Conservation (phyloP, 2,888 invertebrate genomes). For the Drosophila anomalata region DNA sequence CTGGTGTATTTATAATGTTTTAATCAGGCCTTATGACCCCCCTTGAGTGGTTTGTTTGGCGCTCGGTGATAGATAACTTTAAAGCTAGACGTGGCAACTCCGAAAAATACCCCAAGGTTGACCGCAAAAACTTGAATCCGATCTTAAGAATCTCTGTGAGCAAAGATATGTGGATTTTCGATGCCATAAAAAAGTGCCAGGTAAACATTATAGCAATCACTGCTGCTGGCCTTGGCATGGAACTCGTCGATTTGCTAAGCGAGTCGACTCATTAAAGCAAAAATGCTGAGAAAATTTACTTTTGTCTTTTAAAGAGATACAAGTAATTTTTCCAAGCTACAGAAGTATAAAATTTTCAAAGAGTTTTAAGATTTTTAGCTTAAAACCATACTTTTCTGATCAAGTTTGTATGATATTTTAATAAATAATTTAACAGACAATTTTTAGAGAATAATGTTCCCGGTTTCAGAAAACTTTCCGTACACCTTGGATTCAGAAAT, state of each 20-base stretch:
- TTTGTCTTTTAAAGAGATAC: neutral
- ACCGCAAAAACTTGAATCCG: slow-evolving; percentile 20
- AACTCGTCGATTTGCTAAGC: slow-evolving; percentile 36
- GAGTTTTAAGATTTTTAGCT: too few species aligned
- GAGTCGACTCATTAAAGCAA: slow-evolving; percentile 22
- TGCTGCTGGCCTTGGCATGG: slow-evolving; percentile 56
- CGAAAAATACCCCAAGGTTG: slow-evolving; percentile 22
- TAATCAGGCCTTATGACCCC: slow-evolving; percentile 41
- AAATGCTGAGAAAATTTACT: slow-evolving; percentile 13
- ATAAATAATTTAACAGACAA: too few species aligned
- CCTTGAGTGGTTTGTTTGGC: slow-evolving; percentile 30
- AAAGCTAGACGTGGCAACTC: slow-evolving; percentile 8
- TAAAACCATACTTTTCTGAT: too few species aligned
- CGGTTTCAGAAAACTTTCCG: neutral
- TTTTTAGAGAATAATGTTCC: too few species aligned
- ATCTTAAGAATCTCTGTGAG: slow-evolving; percentile 64
- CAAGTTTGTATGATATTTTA: too few species aligned
- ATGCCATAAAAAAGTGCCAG: neutral
- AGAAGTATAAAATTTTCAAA: too few species aligned
- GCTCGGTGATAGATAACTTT: slow-evolving; percentile 8
- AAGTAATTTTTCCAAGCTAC: too few species aligned
- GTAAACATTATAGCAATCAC: slow-evolving; percentile 1
- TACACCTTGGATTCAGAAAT: neutral
- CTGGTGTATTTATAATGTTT: slow-evolving; percentile 21
- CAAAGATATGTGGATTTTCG: neutral